Evolutionary conservation across 2,888 invertebrate genomes (phyloP), one percentile per base, ranked within the genome.

Genomic region (Glyphotaelius pellucidus): DNA sequence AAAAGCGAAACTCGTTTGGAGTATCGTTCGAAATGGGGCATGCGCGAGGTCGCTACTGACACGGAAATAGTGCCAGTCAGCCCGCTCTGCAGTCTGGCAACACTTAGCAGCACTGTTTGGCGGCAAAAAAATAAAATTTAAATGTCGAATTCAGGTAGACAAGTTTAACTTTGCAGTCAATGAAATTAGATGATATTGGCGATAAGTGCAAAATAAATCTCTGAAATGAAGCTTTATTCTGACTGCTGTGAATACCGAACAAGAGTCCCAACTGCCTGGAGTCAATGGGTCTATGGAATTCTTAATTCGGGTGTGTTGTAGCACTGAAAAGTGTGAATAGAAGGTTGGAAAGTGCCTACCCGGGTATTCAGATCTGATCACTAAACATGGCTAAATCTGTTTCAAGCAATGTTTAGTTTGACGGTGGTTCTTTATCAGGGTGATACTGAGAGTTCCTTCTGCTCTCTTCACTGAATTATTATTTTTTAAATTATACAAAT

Each of bases 1-100:
- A 81, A 90, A 83, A 31, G 42, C 30, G 90, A 90, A 90, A 90
- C 90, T 90, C 84, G 90, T 85, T 90, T 85, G 19, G 83, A 25
- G 38, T 85, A 19, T 47, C 25, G 38, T 12, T 85, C 67, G 31
- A 85, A 85, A 90, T 67, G 52, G 85, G 83, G 31, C 52, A 52
- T 32, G 84, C 67, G 85, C 90, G 90, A 90, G 90, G 84, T 84
- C 90, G 83, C 25, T 32, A 35, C 38, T 85, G 84, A 85, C 85
- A 90, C 90, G 90, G 85, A 90, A 90, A 90, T 67, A 32, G 83
- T 81, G 81, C 42, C 90, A 90, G 38, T 35, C 83, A 42, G 81
- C 30, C n/a, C 14, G 86, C 15, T 87, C 32, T 87, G 30, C 42
- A 42, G 30, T 7, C 86, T 86, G n/a, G 42, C 42, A 86, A 88